Conservation (phyloP, 2,888 invertebrate species). For the Tortricodes alternella region DNA sequence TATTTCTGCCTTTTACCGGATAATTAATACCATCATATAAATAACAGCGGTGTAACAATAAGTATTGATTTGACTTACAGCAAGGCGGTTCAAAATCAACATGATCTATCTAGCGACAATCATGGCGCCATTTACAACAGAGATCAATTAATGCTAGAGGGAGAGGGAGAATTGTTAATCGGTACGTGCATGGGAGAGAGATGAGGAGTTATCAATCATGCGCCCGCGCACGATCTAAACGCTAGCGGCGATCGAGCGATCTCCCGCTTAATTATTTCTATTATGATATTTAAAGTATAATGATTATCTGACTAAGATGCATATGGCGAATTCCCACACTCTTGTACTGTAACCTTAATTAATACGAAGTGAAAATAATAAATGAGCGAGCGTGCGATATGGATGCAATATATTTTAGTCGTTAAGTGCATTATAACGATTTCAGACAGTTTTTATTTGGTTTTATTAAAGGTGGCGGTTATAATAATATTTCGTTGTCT, state of each 20-base stretch:
- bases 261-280: slow-evolving; percentile 79
- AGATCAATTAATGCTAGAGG: slow-evolving; percentile 74
- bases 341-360: slow-evolving; percentile 53
- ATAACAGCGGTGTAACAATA: slow-evolving; percentile 47
- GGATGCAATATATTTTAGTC: slow-evolving; percentile 40
- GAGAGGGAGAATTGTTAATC: slow-evolving; percentile 44
- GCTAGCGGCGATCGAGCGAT: slow-evolving; percentile 73
- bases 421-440: slow-evolving; percentile 40
- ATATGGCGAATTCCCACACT: slow-evolving; percentile 73
- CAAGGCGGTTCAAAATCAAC: slow-evolving; percentile 60
- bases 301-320: slow-evolving; percentile 62
- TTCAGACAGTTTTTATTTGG: slow-evolving; percentile 34
- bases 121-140: slow-evolving; percentile 73
- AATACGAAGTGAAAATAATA: slow-evolving; percentile 42
- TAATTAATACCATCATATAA: slow-evolving; percentile 31
- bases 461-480: slow-evolving; percentile 31
- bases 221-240: slow-evolving; percentile 71
- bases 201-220: slow-evolving; percentile 75
- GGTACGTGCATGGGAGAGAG: slow-evolving; percentile 48
- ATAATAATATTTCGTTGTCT: slow-evolving; percentile 12
- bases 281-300: slow-evolving; percentile 80
- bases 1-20: not conserved
- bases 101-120: slow-evolving; percentile 73
- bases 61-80: slow-evolving; percentile 68
- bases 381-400: slow-evolving; percentile 41